Conservation (phyloP, 2,797 vertebrate genomes). For the Fistularia tabacaria region DNA sequence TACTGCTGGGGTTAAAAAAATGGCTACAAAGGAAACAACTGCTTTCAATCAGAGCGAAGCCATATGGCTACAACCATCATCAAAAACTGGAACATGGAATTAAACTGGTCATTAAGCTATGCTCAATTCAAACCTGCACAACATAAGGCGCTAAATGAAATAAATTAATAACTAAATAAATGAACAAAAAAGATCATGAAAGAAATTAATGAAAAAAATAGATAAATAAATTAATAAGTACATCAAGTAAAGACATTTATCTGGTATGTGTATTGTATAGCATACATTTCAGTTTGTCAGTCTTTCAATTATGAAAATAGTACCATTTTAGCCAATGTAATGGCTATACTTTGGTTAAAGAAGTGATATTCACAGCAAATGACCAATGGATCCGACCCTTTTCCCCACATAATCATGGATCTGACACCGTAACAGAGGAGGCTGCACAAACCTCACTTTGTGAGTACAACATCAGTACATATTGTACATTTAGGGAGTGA, state of each 20-base stretch:
- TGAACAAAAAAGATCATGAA: slow-evolving; percentile 9
- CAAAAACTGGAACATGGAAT: slow-evolving; percentile 20
- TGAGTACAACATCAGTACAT: background rate
- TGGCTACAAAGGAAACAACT: slow-evolving; percentile 36
- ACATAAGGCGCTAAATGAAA: background rate
- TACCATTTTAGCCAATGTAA: too few relatives aligned
- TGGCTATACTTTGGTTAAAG: too few relatives aligned
- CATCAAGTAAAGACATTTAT: too few relatives aligned
- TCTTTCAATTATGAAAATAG: too few relatives aligned
- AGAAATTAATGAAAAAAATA: slow-evolving; percentile 22
- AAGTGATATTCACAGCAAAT: too few relatives aligned
- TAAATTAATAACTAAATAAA: background rate
- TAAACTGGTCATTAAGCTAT: background rate
- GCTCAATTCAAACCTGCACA: background rate
- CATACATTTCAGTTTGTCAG: too few relatives aligned
- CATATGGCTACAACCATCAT: slow-evolving; percentile 52
- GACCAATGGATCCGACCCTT: too few relatives aligned
- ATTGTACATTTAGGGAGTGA: too few relatives aligned
- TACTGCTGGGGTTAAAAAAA: slow-evolving; percentile 54
- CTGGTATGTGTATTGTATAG: too few relatives aligned
- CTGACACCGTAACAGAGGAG: slow-evolving; percentile 27
- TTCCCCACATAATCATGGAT: slow-evolving; percentile 12
- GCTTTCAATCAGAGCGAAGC: slow-evolving; percentile 35
- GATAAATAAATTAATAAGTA: slow-evolving; percentile 15
- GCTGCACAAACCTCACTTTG: slow-evolving; percentile 24